Conservation (phyloP, 1,140 invertebrate species). For the Drosophila murphyi region DNA sequence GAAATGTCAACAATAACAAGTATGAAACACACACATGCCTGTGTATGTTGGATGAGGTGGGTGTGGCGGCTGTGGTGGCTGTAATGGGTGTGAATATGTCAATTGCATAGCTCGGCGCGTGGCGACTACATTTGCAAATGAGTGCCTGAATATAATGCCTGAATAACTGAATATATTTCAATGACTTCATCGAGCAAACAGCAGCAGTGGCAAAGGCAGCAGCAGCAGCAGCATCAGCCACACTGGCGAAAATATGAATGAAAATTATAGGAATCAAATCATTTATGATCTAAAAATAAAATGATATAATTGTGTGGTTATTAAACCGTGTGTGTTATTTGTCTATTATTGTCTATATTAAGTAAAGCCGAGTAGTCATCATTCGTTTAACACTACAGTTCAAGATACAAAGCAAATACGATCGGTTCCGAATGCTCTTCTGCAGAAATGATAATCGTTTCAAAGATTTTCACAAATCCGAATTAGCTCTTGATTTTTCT, state of each 20-base stretch:
- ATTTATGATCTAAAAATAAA: constrained; percentile 9
- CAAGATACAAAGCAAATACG: constrained; percentile 78
- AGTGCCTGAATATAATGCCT: constrained; percentile 15
- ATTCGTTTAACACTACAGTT: constrained; percentile 63
- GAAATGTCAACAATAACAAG: constrained; percentile 65
- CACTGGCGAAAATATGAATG: constrained; percentile 50
- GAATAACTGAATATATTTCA: constrained; percentile 28
- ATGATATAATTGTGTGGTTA: constrained; percentile 24
- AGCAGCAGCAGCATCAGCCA: constrained; percentile 30
- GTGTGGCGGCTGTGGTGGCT: constrained; percentile 33
- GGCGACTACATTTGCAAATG: constrained; percentile 48
- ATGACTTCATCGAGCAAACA: constrained; percentile 65
- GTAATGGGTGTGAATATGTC: constrained; percentile 24
- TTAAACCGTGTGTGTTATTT: constrained; percentile 32
- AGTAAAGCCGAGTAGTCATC: constrained; percentile 21
- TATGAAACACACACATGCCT: constrained; percentile 44
- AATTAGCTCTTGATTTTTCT: constrained; percentile 69
- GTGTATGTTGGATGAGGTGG: constrained; percentile 10
- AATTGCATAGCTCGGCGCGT: constrained; percentile 49
- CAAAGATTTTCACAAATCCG: constrained; percentile 65
- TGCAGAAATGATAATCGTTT: constrained; percentile 15
- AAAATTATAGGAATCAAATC: constrained; percentile 45
- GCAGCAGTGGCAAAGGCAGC: constrained; percentile 28
- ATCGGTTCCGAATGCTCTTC: constrained; percentile 56
- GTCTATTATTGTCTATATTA: constrained; percentile 18